Conservation (phyloP, 2,113 vertebrate species). For the Oryzias javanicus region DNA sequence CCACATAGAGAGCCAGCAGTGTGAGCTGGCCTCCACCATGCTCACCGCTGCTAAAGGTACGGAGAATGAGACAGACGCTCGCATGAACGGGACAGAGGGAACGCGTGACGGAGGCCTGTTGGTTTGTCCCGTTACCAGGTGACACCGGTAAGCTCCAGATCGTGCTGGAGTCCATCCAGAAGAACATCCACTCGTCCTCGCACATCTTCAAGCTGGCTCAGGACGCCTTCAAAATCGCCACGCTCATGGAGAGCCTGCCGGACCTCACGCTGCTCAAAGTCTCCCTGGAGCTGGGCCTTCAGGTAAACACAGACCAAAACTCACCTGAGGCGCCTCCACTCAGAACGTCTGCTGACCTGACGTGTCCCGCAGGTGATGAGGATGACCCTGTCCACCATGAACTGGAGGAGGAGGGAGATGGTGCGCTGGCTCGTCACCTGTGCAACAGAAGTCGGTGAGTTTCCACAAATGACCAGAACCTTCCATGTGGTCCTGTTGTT, state of each 20-base stretch:
- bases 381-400: constrained; percentile 65
- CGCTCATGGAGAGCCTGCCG: constrained; percentile 65
- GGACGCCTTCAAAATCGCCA: constrained; percentile 69
- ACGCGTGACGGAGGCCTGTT: neutral
- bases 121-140: constrained; percentile 26
- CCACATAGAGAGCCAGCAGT: constrained; percentile 69
- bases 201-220: constrained; percentile 71
- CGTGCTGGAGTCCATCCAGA: constrained; percentile 68
- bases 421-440: constrained; percentile 68
- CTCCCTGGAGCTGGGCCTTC: constrained; percentile 69
- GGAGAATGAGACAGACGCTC: too few relatives aligned
- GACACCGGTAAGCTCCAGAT: constrained; percentile 50
- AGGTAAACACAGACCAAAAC: constrained; percentile 30
- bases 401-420: constrained; percentile 69
- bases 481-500: neutral
- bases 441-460: constrained; percentile 66
- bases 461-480: neutral
- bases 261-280: constrained; percentile 69
- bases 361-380: constrained; percentile 56
- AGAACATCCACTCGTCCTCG: constrained; percentile 68
- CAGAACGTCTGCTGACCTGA: neutral
- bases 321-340: too few relatives aligned
- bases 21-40: constrained; percentile 69
- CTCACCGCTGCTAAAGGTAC: constrained; percentile 69
- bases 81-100: neutral